These are phyloP conservation scores for Prosapia bicincta DNA, from an alignment of 2,888 invertebrate species.

Conservation along the genomic window DNA sequence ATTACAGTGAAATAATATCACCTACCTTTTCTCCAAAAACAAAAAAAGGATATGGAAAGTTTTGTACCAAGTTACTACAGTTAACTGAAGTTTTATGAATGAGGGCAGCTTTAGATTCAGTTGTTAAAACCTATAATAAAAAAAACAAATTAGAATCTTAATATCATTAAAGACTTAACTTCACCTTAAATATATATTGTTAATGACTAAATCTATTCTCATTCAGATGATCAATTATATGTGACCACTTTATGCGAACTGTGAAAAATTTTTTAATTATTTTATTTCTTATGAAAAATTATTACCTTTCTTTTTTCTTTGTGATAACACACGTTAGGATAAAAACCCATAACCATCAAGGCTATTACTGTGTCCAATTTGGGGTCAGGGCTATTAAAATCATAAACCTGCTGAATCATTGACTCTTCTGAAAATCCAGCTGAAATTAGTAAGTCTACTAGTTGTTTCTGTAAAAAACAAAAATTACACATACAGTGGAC, in stretches of 20 bases:
- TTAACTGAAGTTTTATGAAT: constrained; percentile 97
- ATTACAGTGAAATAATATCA: too few relatives aligned
- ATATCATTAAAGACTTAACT: too few relatives aligned
- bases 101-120: constrained; percentile 90
- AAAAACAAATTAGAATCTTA: too few relatives aligned
- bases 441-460: constrained; percentile 62
- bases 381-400: constrained; percentile 72
- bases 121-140: constrained; percentile 84
- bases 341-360: constrained; percentile 85
- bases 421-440: constrained; percentile 90
- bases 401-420: constrained; percentile 68
- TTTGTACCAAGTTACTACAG: constrained; percentile 76
- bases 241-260: too few relatives aligned
- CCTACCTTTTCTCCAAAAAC: constrained; percentile 93
- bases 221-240: too few relatives aligned
- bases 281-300: not conserved
- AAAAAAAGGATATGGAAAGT: constrained; percentile 91
- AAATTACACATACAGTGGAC: too few relatives aligned
- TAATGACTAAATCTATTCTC: too few relatives aligned
- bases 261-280: too few relatives aligned
- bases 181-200: too few relatives aligned
- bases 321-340: constrained; percentile 95
- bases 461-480: constrained; percentile 52
- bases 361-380: constrained; percentile 79
- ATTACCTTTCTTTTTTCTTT: constrained; percentile 88